phyloP scores from a whole-genome alignment of 2,113 vertebrate species.

The Odocoileus hemionus region DNA sequence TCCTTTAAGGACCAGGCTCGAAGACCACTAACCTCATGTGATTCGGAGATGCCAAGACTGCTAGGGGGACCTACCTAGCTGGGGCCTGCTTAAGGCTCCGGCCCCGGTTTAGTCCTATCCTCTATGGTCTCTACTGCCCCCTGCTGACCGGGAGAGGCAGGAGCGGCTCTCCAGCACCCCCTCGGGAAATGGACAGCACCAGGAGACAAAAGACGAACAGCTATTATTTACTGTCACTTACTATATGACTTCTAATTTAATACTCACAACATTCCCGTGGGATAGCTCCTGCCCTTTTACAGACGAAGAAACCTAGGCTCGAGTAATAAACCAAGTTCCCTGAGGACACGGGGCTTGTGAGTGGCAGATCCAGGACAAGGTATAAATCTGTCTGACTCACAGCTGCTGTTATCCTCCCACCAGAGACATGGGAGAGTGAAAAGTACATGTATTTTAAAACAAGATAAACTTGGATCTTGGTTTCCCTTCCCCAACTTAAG shows the following conservation, averaged over 20 bases:
- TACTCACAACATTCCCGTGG: not conserved
- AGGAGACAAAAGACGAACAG: not conserved
- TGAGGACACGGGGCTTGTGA: not conserved
- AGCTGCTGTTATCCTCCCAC: not conserved
- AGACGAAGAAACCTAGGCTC: not conserved
- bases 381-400: not conserved
- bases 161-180: not conserved
- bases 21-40: not conserved
- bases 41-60: not conserved
- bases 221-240: not conserved
- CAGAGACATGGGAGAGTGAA: not conserved
- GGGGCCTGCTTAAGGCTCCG: not conserved
- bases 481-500: not conserved
- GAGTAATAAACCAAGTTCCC: not conserved
- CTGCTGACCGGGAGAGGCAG: not conserved
- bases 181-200: not conserved
- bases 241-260: not conserved
- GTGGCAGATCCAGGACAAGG: not conserved
- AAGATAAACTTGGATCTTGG: not conserved
- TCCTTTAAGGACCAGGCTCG: not conserved
- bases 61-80: too few relatives aligned
- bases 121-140: slow-evolving; percentile 53
- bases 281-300: not conserved
- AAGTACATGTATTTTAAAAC: not conserved
- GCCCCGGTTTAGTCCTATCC: not conserved